These are phyloP conservation scores for Trichacis sp. DNA, from an alignment of 2,888 invertebrate genomes.

Conservation along the genomic window DNA sequence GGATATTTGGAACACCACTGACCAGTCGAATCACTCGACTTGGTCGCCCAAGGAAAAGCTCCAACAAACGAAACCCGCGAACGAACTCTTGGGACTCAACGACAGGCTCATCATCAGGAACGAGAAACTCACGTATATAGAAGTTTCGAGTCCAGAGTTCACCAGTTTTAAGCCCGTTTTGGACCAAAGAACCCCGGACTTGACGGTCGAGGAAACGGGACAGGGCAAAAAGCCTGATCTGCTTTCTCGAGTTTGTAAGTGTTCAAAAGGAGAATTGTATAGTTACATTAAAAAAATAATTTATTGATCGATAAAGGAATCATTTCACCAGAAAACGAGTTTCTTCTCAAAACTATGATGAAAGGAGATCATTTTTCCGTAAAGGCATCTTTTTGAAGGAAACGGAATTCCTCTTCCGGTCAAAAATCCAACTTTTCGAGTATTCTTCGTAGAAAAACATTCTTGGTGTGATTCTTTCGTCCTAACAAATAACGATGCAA, in stretches of 20 bases:
- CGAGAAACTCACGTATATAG: constrained; percentile 64
- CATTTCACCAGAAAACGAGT: too few relatives aligned
- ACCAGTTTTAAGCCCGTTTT: constrained; percentile 64
- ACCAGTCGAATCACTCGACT: constrained; percentile 63
- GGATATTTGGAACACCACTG: constrained; percentile 83
- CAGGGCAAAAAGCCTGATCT: constrained; percentile 63
- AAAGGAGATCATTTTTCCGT: too few relatives aligned
- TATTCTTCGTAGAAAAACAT: too few relatives aligned
- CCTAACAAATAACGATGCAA: too few relatives aligned
- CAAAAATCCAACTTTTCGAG: too few relatives aligned
- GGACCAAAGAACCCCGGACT: constrained; percentile 54
- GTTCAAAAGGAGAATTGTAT: neutral
- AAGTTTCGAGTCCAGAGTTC: constrained; percentile 63
- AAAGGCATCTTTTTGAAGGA: too few relatives aligned
- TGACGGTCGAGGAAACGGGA: constrained; percentile 56
- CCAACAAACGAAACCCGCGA: constrained; percentile 42
- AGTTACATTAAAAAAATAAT: neutral
- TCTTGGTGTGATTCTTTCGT: too few relatives aligned
- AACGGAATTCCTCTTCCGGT: too few relatives aligned
- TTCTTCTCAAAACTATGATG: too few relatives aligned
- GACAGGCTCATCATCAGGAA: constrained; percentile 59
- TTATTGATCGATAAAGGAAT: too few relatives aligned
- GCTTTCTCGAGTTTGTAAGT: constrained; percentile 66
- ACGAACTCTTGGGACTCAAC: constrained; percentile 48
- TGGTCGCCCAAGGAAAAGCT: constrained; percentile 62